Conservation (phyloP, 2,888 invertebrate species). For the Torymus texanus region DNA sequence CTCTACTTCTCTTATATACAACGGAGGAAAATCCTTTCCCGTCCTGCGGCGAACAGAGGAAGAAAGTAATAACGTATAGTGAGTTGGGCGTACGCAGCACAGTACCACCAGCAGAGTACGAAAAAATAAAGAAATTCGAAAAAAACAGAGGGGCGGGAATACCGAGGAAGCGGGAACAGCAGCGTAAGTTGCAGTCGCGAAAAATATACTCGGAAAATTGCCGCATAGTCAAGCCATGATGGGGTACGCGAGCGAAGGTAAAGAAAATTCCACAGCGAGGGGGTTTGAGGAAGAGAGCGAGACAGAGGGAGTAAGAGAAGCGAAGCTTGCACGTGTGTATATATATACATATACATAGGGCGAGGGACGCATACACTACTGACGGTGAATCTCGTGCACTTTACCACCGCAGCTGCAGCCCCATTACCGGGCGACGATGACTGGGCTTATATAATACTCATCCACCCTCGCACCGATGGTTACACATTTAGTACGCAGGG, state of each 20-base stretch:
- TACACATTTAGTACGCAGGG: too few relatives aligned
- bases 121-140: slow-evolving; percentile 32
- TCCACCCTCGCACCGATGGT: too few relatives aligned
- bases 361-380: too few relatives aligned
- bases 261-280: slow-evolving; percentile 32
- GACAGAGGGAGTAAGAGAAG: too few relatives aligned
- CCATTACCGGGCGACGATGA: too few relatives aligned
- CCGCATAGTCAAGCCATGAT: slow-evolving; percentile 7
- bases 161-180: slow-evolving; percentile 16
- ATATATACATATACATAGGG: too few relatives aligned
- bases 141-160: slow-evolving; percentile 7
- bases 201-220: slow-evolving; percentile 51
- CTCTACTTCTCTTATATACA: neutral
- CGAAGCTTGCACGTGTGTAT: too few relatives aligned
- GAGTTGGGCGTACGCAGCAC: too few relatives aligned
- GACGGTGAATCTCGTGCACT: slow-evolving; percentile 6
- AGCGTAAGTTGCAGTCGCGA: slow-evolving; percentile 40
- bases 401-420: slow-evolving; percentile 2
- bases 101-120: neutral
- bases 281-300: neutral
- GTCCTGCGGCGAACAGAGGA: neutral
- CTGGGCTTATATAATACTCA: too few relatives aligned
- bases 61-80: slow-evolving; percentile 26
- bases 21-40: slow-evolving; percentile 1
- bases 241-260: neutral